Conservation (phyloP, 92 coral and sea anemone genomes). For the Porites rus region DNA sequence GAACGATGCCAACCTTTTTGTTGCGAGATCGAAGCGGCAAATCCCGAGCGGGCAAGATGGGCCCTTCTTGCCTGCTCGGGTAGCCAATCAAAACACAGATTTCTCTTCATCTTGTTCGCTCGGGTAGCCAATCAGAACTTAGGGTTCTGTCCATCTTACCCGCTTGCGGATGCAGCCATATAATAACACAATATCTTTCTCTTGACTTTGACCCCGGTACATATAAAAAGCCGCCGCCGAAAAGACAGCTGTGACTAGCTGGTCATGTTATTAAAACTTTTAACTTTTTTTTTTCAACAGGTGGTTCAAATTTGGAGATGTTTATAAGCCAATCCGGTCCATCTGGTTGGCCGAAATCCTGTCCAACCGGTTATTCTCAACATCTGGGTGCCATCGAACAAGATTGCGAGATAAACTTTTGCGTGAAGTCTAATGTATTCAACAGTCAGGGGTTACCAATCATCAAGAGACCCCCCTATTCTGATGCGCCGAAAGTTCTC, state of each 20-base stretch:
- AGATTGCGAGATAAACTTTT: slow-evolving; percentile 89
- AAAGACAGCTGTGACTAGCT: neutral
- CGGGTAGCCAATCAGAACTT: no score
- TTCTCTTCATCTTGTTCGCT: no score
- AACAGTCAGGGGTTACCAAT: slow-evolving; percentile 76
- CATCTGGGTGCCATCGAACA: slow-evolving; percentile 90
- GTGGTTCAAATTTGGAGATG: slow-evolving; percentile 6
- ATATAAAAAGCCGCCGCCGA: neutral
- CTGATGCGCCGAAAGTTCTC: slow-evolving; percentile 63
- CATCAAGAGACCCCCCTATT: slow-evolving; percentile 93
- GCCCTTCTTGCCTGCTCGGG: no score
- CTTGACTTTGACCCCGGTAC: no score
- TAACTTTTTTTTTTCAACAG: neutral
- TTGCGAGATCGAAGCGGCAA: no score
- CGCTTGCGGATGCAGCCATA: no score
- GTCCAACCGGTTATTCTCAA: slow-evolving; percentile 92
- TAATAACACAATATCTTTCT: no score
- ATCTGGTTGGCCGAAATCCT: slow-evolving; percentile 82
- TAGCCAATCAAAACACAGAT: no score
- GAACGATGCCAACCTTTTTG: no score
- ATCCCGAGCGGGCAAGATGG: no score
- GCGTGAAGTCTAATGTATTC: slow-evolving; percentile 76
- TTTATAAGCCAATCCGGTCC: slow-evolving; percentile 51
- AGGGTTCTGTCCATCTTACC: no score
- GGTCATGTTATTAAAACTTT: no score